A percentile compares a stretch with the other conserved stretches of the same genome.
Conservation (phyloP, 2,888 invertebrate genomes). For the Beris morrisii region DNA sequence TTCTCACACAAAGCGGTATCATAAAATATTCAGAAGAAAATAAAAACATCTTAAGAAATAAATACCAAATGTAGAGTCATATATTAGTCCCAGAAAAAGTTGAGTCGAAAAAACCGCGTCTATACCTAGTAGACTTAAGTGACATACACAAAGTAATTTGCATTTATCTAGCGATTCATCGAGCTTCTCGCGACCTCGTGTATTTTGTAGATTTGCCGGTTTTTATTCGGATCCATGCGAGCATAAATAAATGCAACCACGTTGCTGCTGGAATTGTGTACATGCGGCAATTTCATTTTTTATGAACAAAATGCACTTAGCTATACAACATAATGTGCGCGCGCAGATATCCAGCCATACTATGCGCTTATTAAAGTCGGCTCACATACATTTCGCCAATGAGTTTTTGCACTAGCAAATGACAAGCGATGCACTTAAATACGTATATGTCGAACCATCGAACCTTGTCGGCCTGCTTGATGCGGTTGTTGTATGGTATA, state of each 20-base stretch:
- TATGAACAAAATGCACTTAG: no score
- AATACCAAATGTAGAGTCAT: slow-evolving; percentile 22
- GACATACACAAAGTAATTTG: slow-evolving; percentile 33
- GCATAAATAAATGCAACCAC: neutral
- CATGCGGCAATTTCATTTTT: slow-evolving; percentile 5
- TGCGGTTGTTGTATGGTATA: slow-evolving; percentile 8
- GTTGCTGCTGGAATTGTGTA: neutral
- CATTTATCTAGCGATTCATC: slow-evolving; percentile 35
- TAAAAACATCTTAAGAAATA: slow-evolving; percentile 25
- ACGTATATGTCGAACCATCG: neutral
- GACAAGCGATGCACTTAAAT: neutral
- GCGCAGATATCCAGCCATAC: no score
- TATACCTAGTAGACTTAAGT: slow-evolving; percentile 21
- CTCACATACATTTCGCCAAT: slow-evolving; percentile 16
- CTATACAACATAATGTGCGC: no score
- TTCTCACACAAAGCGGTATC: slow-evolving; percentile 22
- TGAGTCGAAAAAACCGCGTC: neutral
- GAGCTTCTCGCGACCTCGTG: slow-evolving; percentile 29
- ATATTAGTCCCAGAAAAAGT: slow-evolving; percentile 18
- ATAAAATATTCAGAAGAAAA: slow-evolving; percentile 17
- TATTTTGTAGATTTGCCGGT: slow-evolving; percentile 25
- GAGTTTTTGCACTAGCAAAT: slow-evolving; percentile 17
- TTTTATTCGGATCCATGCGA: slow-evolving; percentile 7
- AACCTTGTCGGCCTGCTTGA: neutral
- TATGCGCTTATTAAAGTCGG: no score